These are phyloP conservation scores for Drosophila phalerata DNA, from an alignment of 2,888 invertebrate species.

Conservation along the genomic window DNA sequence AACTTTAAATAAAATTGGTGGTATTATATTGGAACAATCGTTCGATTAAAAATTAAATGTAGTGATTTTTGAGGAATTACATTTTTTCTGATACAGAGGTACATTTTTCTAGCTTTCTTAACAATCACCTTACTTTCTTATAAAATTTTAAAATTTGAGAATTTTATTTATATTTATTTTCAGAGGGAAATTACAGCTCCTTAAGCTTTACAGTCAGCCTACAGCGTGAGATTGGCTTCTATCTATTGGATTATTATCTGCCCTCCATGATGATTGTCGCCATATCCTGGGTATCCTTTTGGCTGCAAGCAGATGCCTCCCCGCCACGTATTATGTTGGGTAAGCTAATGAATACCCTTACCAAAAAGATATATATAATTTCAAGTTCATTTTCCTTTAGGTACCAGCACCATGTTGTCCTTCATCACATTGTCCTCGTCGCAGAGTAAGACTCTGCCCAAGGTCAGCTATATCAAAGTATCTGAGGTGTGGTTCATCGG, in stretches of 20 bases:
- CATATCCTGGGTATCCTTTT: conserved; percentile 83
- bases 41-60: too few species aligned
- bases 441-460: conserved; percentile 81
- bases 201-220: conserved; percentile 80
- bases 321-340: conserved; percentile 83
- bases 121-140: too few species aligned
- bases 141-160: too few species aligned
- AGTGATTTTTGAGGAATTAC: too few species aligned
- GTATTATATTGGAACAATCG: too few species aligned
- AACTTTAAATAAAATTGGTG: too few species aligned
- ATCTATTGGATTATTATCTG: conserved; percentile 81
- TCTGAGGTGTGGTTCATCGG: conserved; percentile 83
- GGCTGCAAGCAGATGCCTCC: conserved; percentile 82
- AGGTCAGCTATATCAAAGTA: conserved; percentile 83
- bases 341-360: conserved; percentile 22
- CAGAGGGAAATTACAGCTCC: conserved; percentile 80
- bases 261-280: conserved; percentile 84
- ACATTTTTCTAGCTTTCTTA: too few species aligned
- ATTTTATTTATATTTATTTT: neutral
- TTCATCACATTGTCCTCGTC: conserved; percentile 82
- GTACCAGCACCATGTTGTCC: conserved; percentile 83
- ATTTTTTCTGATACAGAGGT: too few species aligned
- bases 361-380: neutral
- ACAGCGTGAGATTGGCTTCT: conserved; percentile 82
- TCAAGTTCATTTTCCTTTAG: conserved; percentile 34